Evolutionary conservation across 2,888 invertebrate species (phyloP), one percentile per base, ranked within the genome.

Genomic region (Branchellion lobata): DNA sequence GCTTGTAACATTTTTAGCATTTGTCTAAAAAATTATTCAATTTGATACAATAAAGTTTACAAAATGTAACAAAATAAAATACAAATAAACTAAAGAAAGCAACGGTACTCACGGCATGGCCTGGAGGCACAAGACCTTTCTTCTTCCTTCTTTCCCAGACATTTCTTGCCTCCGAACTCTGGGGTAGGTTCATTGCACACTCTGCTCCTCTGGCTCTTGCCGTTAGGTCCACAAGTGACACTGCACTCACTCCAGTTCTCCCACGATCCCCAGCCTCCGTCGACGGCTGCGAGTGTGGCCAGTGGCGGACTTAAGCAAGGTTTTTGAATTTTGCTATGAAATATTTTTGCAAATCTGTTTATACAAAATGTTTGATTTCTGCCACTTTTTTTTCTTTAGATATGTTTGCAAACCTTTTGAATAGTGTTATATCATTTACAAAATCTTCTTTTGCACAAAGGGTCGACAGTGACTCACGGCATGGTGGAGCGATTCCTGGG

Each of bases 161-260:
- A 88, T 1, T 72, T 68, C 14, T 80, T 81, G 0, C 88, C 88
- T 51, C 86, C 87, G 82, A 84, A 83, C 57, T 83, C 82, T 2
- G 87, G 86, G 14, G 81, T 78, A 0, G 87, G 87, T 72, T 84
- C 84, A 81, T 86, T 84, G 83, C 88, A 88, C 1, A 82, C 80
- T 33, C 88, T 84, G 1, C 81, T 80, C 18, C 88, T 83, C 0
- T 79, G 47, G 24, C 84, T 82, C 36, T 82, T 80, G 21, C 87
- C 87, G 8, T 81, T 81, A 8, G 40, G 51, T 69, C 80, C 81
- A 73, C 82, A 82, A 2, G 80, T 57, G 34, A 78, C 78, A 51
- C 71, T 73, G 73, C 81, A 82, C 0, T 47, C 1, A 1, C 79
- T 57, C 82, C 81, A 82, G 33, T 51, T 73, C 51, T 53, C 29